Evolutionary conservation across 1,140 invertebrate species (phyloP).

Genomic region (Gryllus bimaculatus): DNA sequence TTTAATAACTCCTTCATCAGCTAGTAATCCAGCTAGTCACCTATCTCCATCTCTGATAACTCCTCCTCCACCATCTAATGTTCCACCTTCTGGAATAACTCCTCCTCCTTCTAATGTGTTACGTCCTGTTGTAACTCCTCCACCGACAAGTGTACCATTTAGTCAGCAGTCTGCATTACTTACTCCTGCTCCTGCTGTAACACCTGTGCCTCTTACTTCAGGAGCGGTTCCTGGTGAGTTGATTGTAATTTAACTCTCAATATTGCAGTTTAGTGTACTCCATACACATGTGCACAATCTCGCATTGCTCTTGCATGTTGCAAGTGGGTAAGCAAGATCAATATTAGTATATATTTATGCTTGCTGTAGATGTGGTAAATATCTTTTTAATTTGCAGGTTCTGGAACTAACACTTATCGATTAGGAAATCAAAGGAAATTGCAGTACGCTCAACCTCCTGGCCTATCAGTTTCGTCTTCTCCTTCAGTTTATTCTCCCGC

Average conservation of each 20-base stretch:
- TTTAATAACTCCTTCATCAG: too few species aligned
- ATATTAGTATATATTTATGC: neutral
- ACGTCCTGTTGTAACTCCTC: neutral
- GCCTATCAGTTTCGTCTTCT: constrained; percentile 7
- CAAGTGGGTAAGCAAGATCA: too few species aligned
- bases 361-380: neutral
- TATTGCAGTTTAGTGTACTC: too few species aligned
- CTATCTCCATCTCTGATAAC: neutral
- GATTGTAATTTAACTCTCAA: too few species aligned
- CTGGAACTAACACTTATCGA: constrained; percentile 12
- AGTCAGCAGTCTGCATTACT: neutral
- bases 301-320: too few species aligned
- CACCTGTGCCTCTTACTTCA: neutral
- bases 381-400: constrained; percentile 7
- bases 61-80: neutral
- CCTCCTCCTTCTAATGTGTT: neutral
- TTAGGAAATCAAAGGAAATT: constrained; percentile 17
- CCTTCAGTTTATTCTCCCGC: neutral
- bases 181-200: neutral
- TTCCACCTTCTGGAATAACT: neutral
- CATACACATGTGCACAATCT: too few species aligned
- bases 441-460: constrained; percentile 16
- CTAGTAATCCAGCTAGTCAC: too few species aligned
- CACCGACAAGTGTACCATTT: neutral
- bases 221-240: neutral